Evolutionary conservation across 2,888 invertebrate species (phyloP).

Genomic region (Coelopa pilipes): DNA sequence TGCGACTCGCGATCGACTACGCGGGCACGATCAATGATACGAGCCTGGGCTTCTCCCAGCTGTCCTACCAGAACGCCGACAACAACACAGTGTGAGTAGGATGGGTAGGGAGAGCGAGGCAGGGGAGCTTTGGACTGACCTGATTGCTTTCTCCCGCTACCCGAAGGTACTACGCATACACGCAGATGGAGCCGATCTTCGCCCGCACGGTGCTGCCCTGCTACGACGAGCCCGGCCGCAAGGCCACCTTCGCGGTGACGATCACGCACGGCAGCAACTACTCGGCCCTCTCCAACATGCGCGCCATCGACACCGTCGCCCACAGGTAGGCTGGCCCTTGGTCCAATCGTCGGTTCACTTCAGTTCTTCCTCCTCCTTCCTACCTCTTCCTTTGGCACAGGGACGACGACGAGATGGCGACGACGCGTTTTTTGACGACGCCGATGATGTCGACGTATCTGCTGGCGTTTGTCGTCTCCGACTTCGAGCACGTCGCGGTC

Average conservation of each 20-base stretch:
- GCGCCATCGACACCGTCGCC: conserved; percentile 40
- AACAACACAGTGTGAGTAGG: conserved; percentile 63
- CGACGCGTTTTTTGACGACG: conserved; percentile 67
- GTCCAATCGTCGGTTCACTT: too few relatives aligned
- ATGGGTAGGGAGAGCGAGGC: too few relatives aligned
- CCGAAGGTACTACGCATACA: conserved; percentile 69
- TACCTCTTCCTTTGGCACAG: conserved; percentile 31
- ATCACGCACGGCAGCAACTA: conserved; percentile 70
- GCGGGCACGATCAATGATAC: conserved; percentile 70
- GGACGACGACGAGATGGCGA: conserved; percentile 33
- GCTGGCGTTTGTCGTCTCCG: conserved; percentile 80
- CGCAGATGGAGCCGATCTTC: conserved; percentile 76
- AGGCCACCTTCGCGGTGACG: conserved; percentile 75
- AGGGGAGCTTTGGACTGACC: too few relatives aligned
- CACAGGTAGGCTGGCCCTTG: conserved; percentile 5
- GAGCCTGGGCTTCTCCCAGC: conserved; percentile 74
- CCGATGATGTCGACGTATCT: conserved; percentile 81
- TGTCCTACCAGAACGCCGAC: conserved; percentile 67
- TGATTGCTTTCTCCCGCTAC: neutral
- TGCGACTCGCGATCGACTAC: conserved; percentile 69
- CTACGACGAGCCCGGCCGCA: conserved; percentile 79
- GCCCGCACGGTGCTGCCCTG: conserved; percentile 80
- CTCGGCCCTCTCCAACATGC: conserved; percentile 65
- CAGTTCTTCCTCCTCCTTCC: too few relatives aligned
- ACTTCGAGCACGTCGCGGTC: conserved; percentile 61